These are phyloP conservation scores for Anguilla japonica DNA, from an alignment of 2,113 vertebrate genomes.

Conservation along the genomic window DNA sequence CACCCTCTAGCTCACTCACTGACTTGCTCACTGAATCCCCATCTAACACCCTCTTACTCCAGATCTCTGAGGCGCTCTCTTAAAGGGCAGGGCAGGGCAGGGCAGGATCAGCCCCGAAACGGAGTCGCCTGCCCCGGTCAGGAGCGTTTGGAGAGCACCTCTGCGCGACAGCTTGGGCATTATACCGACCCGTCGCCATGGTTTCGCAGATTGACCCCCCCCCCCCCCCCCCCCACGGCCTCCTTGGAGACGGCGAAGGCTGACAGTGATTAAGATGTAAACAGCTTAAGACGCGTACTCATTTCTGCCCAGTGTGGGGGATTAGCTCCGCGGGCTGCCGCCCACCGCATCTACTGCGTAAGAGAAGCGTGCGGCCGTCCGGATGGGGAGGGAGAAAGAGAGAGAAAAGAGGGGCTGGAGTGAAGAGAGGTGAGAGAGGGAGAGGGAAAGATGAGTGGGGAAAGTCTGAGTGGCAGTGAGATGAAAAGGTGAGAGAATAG, in stretches of 20 bases:
- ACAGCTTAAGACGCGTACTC: not conserved
- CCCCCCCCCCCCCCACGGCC: not conserved
- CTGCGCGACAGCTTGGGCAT: not conserved
- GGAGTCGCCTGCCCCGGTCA: not conserved
- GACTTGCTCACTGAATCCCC: no score
- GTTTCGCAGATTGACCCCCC: slow-evolving; percentile 1
- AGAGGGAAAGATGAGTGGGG: not conserved
- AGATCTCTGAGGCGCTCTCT: not conserved
- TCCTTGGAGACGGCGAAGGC: not conserved
- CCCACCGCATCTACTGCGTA: not conserved
- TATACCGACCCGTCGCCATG: not conserved
- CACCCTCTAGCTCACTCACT: no score
- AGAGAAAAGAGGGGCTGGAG: not conserved
- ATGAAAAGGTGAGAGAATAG: not conserved
- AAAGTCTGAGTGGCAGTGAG: no score
- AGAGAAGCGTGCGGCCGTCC: not conserved
- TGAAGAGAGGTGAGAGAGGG: not conserved
- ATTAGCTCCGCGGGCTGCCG: not conserved
- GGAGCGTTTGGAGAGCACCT: not conserved
- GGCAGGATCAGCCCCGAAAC: no score
- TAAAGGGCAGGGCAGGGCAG: not conserved
- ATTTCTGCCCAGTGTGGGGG: slow-evolving; percentile 6
- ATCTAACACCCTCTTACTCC: not conserved
- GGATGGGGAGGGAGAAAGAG: not conserved
- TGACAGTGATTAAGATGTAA: not conserved